phyloP scores from a whole-genome alignment of 35 echinoderm and acorn worm species.

The Apostichopus parvimensis region DNA sequence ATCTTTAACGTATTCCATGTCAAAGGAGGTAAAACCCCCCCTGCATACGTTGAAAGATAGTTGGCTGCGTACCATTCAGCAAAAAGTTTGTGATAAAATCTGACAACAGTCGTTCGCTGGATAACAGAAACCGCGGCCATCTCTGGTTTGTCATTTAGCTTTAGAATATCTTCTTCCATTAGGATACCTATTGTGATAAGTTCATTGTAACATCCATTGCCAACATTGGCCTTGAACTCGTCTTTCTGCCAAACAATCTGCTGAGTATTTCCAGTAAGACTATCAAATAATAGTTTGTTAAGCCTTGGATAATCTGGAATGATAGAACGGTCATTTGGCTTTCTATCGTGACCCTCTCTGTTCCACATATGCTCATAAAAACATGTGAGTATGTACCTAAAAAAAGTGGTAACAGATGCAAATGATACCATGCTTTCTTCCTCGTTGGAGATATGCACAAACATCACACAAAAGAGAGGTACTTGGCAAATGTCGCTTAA shows the following conservation, averaged over 20 bases:
- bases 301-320: neutral
- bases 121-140: neutral
- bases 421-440: neutral
- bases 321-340: too few species aligned
- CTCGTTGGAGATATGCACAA: neutral
- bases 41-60: neutral
- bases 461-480: slow-evolving; percentile 13
- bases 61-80: slow-evolving; percentile 29
- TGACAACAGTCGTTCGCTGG: neutral
- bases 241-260: neutral
- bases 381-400: neutral
- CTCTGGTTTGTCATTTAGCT: neutral
- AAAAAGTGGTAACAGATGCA: neutral
- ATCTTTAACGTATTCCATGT: neutral
- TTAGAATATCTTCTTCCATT: neutral
- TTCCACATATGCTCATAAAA: slow-evolving; percentile 14
- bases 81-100: slow-evolving; percentile 15
- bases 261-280: neutral
- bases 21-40: neutral
- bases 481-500: slow-evolving; percentile 15
- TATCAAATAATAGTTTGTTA: neutral
- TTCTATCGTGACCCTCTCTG: neutral
- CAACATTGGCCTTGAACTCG: neutral
- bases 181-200: slow-evolving; percentile 17
- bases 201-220: neutral